These are phyloP conservation scores for Teleogryllus oceanicus DNA, from an alignment of 2,888 invertebrate genomes.

Conservation along the genomic window DNA sequence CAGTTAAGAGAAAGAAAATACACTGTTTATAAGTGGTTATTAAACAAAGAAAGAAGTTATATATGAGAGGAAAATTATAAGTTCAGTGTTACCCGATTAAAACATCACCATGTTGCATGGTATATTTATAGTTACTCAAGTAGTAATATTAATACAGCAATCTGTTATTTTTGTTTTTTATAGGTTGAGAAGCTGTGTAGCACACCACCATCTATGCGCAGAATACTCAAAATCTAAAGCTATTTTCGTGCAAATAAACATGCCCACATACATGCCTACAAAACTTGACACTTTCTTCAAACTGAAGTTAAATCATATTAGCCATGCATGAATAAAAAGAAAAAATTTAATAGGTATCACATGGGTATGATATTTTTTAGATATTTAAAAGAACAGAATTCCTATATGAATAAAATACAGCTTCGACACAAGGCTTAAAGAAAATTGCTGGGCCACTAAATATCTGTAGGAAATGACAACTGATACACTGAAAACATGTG, in stretches of 20 bases:
- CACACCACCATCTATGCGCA: slow-evolving; percentile 2
- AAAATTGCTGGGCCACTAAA: too few species aligned
- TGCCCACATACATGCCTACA: background rate
- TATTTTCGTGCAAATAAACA: background rate
- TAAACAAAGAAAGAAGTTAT: background rate
- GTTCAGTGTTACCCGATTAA: background rate
- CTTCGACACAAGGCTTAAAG: too few species aligned
- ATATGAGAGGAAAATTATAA: background rate
- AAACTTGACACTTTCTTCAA: background rate
- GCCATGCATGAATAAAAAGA: background rate
- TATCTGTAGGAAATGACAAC: too few species aligned
- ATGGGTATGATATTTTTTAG: too few species aligned
- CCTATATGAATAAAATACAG: too few species aligned
- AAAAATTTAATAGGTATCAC: background rate
- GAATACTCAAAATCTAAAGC: background rate
- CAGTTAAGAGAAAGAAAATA: background rate
- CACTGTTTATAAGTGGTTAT: background rate
- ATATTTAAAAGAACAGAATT: too few species aligned
- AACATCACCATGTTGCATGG: background rate
- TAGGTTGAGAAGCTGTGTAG: background rate
- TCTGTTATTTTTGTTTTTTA: background rate
- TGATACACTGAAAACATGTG: too few species aligned
- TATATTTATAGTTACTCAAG: background rate
- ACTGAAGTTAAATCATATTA: background rate
- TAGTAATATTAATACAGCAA: background rate